Conservation (phyloP, 2,113 vertebrate genomes). For the Anthoscopus minutus region DNA sequence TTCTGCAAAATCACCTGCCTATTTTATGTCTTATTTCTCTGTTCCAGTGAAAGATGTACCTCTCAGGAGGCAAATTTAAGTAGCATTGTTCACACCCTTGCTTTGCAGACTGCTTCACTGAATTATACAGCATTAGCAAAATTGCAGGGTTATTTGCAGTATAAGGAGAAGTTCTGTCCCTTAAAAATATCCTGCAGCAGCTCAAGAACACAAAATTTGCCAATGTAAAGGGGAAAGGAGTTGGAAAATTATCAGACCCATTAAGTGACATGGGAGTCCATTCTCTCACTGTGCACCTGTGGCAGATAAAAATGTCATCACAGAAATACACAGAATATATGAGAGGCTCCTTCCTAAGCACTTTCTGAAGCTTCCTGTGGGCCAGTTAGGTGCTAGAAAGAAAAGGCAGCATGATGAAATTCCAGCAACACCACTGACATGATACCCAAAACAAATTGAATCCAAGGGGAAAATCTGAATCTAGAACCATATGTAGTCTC, state of each 20-base stretch:
- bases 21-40: not conserved
- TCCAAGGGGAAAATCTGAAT: not conserved
- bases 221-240: not conserved
- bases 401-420: not conserved
- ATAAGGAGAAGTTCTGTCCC: not conserved
- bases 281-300: not conserved
- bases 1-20: not conserved
- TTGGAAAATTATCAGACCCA: not conserved
- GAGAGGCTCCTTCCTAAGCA: not conserved
- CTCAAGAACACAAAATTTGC: not conserved
- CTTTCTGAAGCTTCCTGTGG: not conserved
- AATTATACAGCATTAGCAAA: not conserved
- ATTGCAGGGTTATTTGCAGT: not conserved
- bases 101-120: not conserved
- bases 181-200: not conserved
- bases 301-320: not conserved
- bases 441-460: not conserved
- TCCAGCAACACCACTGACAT: not conserved
- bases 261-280: not conserved
- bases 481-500: not conserved
- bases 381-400: not conserved
- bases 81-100: not conserved
- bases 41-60: not conserved
- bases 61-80: not conserved
- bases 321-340: not conserved